Evolutionary conservation across 2,888 invertebrate genomes (phyloP).

Genomic region (Hemaris fuciformis): DNA sequence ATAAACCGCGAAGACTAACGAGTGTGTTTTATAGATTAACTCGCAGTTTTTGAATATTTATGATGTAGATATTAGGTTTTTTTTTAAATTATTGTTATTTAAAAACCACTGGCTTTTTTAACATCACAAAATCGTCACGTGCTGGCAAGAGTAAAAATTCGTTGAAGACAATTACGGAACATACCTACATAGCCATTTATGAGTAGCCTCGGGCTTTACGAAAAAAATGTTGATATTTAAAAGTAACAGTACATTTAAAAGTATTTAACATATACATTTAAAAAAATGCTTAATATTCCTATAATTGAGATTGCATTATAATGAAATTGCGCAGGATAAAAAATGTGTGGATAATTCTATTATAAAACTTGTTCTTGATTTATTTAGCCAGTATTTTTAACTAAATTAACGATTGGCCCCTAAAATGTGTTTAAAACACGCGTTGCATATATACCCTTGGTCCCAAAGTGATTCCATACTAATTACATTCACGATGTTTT

Average conservation of each 20-base stretch:
- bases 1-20: too few species aligned
- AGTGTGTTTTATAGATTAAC: too few species aligned
- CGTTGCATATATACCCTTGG: background rate
- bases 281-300: too few species aligned
- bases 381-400: background rate
- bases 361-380: background rate
- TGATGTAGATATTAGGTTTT: background rate
- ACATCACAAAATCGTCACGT: background rate
- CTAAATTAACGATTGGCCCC: background rate
- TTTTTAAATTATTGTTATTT: background rate
- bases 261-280: too few species aligned
- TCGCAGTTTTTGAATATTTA: too few species aligned
- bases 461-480: background rate
- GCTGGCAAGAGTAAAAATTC: background rate
- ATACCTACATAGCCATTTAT: background rate
- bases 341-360: too few species aligned
- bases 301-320: too few species aligned
- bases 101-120: background rate
- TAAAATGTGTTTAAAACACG: background rate
- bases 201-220: background rate
- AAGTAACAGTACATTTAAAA: too few species aligned
- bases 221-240: too few species aligned
- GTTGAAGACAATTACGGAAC: background rate
- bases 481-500: background rate
- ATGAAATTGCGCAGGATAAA: too few species aligned